Evolutionary conservation across 2,888 invertebrate genomes (phyloP).

Genomic region (Heliconius ethilla): DNA sequence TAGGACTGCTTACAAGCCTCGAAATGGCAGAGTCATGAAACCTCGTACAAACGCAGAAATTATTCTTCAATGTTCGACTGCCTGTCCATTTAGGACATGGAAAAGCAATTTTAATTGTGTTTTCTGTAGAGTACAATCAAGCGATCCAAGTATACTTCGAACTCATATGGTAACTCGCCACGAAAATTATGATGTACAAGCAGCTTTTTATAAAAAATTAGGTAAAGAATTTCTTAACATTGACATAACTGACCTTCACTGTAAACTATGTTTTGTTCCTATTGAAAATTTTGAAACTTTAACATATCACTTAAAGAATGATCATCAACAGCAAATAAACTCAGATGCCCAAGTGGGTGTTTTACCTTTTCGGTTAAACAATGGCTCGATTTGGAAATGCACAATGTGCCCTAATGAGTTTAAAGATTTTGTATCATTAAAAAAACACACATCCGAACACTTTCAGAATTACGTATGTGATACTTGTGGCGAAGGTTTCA

Average conservation of each 20-base stretch:
- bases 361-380: conserved; percentile 68
- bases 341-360: conserved; percentile 71
- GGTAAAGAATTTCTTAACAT: conserved; percentile 74
- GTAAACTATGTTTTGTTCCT: conserved; percentile 70
- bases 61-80: conserved; percentile 72
- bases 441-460: conserved; percentile 73
- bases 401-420: conserved; percentile 74
- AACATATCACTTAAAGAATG: conserved; percentile 68
- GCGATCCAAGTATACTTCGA: conserved; percentile 66
- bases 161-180: conserved; percentile 67
- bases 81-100: conserved; percentile 74
- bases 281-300: conserved; percentile 65
- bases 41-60: conserved; percentile 73
- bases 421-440: conserved; percentile 71
- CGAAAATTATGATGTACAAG: conserved; percentile 68
- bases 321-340: conserved; percentile 70
- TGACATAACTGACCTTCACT: conserved; percentile 74
- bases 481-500: conserved; percentile 76
- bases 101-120: conserved; percentile 75
- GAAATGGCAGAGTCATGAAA: conserved; percentile 67
- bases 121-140: conserved; percentile 72
- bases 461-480: conserved; percentile 78
- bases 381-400: conserved; percentile 73
- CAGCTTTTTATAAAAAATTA: conserved; percentile 74
- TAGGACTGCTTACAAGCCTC: conserved; percentile 68